Base-by-base conservation (phyloP, 2,797 vertebrate species). In the Rhinella marina region DNA sequence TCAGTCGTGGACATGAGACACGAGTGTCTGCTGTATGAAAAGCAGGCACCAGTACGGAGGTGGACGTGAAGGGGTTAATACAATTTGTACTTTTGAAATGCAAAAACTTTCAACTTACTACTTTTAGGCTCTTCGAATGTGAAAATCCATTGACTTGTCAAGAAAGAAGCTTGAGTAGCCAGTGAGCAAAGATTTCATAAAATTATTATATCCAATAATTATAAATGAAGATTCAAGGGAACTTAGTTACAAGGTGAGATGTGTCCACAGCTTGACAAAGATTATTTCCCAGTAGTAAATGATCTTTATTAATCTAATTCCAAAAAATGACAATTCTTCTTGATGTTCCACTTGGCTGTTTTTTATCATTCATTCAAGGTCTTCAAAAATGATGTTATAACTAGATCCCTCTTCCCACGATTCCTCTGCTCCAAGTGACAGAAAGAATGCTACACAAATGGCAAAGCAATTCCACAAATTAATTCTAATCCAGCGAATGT, bases 401-500 rank as follows among this genome's bases (percentile, higher is more conserved):
- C 32, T 50, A 50, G 21, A 81, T 64, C 80, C 32, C 0, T 66
- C 61, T 7, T 64, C 59, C 41, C 13, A 25, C 0, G 79, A n/a
- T n/a, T 62, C 57, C 79, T 23, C 29, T 1, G 21, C 61, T 50
- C 80, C 80, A 50, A 62, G 21, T 2, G 32, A 14, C 59, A 70
- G n/a, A 27, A 75, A n/a, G 10, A 52, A 61, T 8, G 25, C 62
- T 14, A 56, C 8, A 17, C 32, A 61, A 61, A 84, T 61, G 16
- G 70, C 29, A 11, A 84, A 84, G 73, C 29, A 73, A 32, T 32
- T 56, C 57, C 21, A 84, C 41, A 27, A n/a, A 17, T 77, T 19
- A 52, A 61, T 64, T 64, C 57, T 76, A 85, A 85, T 85, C 83
- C 83, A 25, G 8, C 23, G 13, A 25, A 13, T 14, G 9, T 85